These are phyloP conservation scores for Mnemiopsis leidyi DNA, from an alignment of 37 sponge, comb jelly and placozoan species.

Conservation along the genomic window DNA sequence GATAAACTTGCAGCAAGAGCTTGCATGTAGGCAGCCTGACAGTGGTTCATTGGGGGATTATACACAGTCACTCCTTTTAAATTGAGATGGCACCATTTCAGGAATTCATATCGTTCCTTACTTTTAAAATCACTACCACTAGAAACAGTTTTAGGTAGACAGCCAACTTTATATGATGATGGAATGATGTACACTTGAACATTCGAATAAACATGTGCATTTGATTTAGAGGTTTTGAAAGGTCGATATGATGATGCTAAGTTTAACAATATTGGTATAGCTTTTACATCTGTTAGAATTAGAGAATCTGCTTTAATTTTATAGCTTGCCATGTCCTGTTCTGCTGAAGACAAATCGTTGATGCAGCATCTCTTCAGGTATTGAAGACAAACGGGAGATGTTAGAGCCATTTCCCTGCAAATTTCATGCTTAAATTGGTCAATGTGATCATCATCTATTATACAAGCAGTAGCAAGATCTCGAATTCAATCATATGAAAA, in stretches of 20 bases:
- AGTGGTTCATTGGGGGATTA: not conserved
- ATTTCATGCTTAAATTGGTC: no score
- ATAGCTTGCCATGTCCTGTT: not conserved
- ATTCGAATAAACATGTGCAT: not conserved
- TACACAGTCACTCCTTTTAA: not conserved
- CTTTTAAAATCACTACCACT: not conserved
- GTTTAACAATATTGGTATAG: conserved; percentile 24
- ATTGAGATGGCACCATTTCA: conserved; percentile 42
- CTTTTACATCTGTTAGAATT: conserved; percentile 31
- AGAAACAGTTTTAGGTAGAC: not conserved
- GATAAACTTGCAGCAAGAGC: conserved; percentile 56
- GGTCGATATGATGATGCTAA: not conserved
- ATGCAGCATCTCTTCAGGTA: not conserved
- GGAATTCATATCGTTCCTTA: not conserved
- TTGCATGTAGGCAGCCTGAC: conserved; percentile 33
- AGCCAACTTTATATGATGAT: conserved; percentile 56
- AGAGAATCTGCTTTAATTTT: conserved; percentile 12
- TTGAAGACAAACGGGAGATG: conserved; percentile 5
- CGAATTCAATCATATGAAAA: no score
- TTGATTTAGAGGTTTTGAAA: not conserved
- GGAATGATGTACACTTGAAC: conserved; percentile 27
- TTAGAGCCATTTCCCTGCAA: not conserved
- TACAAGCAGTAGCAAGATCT: no score
- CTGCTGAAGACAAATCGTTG: not conserved
- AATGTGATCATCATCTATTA: no score